Base-by-base conservation (phyloP, 2,113 vertebrate species). In the Vulpes lagopus region DNA sequence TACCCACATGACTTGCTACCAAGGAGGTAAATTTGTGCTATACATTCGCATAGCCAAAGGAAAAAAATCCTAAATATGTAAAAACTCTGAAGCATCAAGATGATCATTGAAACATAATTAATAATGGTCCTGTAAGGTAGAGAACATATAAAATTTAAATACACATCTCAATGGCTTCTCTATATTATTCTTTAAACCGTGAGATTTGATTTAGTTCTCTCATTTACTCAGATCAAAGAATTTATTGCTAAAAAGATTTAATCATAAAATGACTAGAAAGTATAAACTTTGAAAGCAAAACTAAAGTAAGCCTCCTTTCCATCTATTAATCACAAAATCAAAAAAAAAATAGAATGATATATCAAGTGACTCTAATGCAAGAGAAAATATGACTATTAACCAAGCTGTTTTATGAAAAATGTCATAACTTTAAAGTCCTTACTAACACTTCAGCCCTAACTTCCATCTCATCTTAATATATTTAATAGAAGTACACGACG, bases 221-320 rank as follows among this genome's bases (percentile, higher is more conserved):
- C 30, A 89, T 80, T 94, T 60, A 84, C 55, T 60, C 53, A 55
- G 23, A 11, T 35, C 12, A 90, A 88, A 86, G 49, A 2, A 6
- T 87, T 83, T 64, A 53, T 92, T 80, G 51, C n/a, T 96, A 69
- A 90, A 55, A 96, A 59, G 15, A 85, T 35, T 92, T 86, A 35
- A 86, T 89, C 32, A 93, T 81, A 86, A 59, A 81, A 81, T 88
- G 64, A 76, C 59, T 94, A 71, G 51, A 96, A 97, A 91, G 23
- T n/a, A 85, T 81, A 88, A 97, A 88, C 15, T 81, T 96, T 80
- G 59, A 94, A 96, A 96, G 81, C 8, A 96, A 91, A 90, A 32
- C 30, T 92, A 76, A 95, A 49, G 14, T 49, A 86, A 71, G 15
- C 27, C 95, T 95, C 27, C 38, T 71, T 90, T 78, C 38, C 25